A percentile compares a stretch with the other conserved stretches of the same genome.
phyloP scores from a whole-genome alignment of 1,140 invertebrate species.

The Drosophila nannoptera region DNA sequence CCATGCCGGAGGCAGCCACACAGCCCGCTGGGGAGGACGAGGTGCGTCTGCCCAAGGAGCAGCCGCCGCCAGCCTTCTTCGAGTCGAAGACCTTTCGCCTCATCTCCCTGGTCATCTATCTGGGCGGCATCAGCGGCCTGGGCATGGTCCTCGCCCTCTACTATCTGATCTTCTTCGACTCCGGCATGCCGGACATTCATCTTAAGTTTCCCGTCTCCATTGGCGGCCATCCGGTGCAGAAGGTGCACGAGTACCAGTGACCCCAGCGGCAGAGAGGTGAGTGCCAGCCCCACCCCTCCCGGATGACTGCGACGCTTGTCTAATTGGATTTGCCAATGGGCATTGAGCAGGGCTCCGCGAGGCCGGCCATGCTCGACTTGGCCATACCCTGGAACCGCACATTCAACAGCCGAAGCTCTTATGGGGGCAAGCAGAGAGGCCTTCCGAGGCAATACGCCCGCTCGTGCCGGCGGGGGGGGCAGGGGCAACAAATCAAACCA shows the following conservation, averaged over 20 bases:
- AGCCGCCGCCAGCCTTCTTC: conserved; percentile 53
- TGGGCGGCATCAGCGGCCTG: conserved; percentile 73
- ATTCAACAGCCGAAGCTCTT: too few species aligned
- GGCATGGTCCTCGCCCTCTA: conserved; percentile 69
- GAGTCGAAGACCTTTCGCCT: conserved; percentile 68
- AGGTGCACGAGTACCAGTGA: conserved; percentile 71
- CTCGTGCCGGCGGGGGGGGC: neutral
- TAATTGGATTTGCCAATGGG: conserved; percentile 51
- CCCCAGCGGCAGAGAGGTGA: conserved; percentile 2
- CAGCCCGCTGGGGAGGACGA: conserved; percentile 26
- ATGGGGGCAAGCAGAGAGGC: too few species aligned
- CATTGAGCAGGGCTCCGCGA: neutral
- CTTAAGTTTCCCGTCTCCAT: conserved; percentile 73
- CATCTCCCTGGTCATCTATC: conserved; percentile 64
- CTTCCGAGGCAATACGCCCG: too few species aligned
- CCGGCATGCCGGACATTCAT: conserved; percentile 75
- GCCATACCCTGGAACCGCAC: conserved; percentile 2
- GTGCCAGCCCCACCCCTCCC: neutral
- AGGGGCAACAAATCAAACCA: conserved; percentile 57
- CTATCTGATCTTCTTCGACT: conserved; percentile 72
- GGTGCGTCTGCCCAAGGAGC: conserved; percentile 60
- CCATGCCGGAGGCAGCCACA: conserved; percentile 8
- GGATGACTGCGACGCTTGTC: neutral
- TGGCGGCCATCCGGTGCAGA: conserved; percentile 71
- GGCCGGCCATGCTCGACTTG: neutral